These are phyloP conservation scores for Dinoponera quadriceps DNA, from an alignment of 1,140 invertebrate species.

Conservation along the genomic window DNA sequence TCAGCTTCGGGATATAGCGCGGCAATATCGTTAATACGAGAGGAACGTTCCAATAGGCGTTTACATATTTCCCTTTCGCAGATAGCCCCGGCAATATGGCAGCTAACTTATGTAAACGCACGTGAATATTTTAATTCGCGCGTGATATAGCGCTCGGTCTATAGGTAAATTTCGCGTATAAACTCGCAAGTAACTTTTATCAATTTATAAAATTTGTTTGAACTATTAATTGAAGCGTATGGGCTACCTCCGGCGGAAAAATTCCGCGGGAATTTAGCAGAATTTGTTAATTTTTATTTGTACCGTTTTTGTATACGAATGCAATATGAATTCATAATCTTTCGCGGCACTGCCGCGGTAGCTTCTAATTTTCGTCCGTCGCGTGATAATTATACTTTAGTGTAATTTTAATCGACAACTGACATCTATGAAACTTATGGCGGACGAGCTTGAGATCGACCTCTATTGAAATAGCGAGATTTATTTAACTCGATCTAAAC, in stretches of 20 bases:
- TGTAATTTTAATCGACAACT: neutral
- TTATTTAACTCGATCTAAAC: no score
- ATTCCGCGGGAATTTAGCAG: neutral
- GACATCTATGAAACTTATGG: neutral
- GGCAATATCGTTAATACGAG: slow-evolving; percentile 53
- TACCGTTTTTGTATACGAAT: neutral
- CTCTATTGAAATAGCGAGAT: slow-evolving; percentile 27
- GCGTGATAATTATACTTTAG: neutral
- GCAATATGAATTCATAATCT: slow-evolving; percentile 1
- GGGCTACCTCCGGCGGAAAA: neutral
- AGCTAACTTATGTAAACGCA: slow-evolving; percentile 54
- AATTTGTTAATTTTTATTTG: slow-evolving; percentile 9
- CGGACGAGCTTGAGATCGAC: neutral
- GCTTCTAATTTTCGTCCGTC: slow-evolving; percentile 1
- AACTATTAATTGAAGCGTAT: slow-evolving; percentile 8
- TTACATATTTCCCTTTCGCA: slow-evolving; percentile 43
- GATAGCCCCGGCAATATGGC: slow-evolving; percentile 28
- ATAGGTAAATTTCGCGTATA: neutral
- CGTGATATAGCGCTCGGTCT: slow-evolving; percentile 2
- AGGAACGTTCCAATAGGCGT: slow-evolving; percentile 20
- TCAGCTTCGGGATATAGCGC: slow-evolving; percentile 40
- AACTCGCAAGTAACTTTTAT: slow-evolving; percentile 39
- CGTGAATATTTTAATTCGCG: slow-evolving; percentile 55
- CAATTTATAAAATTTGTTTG: slow-evolving; percentile 37
- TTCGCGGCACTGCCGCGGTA: neutral